These are phyloP conservation scores for Mastomys natalensis DNA, from an alignment of 2,113 vertebrate genomes.

Conservation along the genomic window DNA sequence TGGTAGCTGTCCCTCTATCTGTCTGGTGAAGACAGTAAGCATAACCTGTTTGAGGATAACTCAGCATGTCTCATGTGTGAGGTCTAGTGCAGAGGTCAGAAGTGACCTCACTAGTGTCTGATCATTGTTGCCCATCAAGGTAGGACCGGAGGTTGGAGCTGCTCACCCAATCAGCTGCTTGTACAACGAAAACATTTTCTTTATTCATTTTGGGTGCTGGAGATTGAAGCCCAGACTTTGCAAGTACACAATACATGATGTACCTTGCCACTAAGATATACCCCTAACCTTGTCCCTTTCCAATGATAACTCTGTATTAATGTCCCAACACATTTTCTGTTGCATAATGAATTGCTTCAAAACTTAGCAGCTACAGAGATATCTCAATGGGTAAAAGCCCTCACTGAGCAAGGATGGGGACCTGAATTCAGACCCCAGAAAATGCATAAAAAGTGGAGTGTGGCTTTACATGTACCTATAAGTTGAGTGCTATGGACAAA, in stretches of 20 bases:
- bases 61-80: neutral
- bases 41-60: neutral
- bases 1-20: conserved; percentile 48
- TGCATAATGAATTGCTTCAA: neutral
- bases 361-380: neutral
- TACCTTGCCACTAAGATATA: neutral
- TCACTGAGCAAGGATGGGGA: neutral
- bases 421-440: neutral
- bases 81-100: conserved; percentile 2
- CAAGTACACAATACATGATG: no score
- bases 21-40: neutral
- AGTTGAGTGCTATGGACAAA: no score
- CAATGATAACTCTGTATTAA: neutral
- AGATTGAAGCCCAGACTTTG: neutral
- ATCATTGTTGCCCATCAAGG: neutral
- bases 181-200: neutral
- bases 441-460: neutral
- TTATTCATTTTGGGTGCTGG: neutral
- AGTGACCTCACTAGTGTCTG: neutral
- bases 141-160: neutral
- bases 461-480: no score
- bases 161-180: neutral
- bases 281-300: neutral
- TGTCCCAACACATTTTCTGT: neutral
- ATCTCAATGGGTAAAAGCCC: no score